phyloP scores from a whole-genome alignment of 2,888 invertebrate species.

The Eupelmus urozonus region DNA sequence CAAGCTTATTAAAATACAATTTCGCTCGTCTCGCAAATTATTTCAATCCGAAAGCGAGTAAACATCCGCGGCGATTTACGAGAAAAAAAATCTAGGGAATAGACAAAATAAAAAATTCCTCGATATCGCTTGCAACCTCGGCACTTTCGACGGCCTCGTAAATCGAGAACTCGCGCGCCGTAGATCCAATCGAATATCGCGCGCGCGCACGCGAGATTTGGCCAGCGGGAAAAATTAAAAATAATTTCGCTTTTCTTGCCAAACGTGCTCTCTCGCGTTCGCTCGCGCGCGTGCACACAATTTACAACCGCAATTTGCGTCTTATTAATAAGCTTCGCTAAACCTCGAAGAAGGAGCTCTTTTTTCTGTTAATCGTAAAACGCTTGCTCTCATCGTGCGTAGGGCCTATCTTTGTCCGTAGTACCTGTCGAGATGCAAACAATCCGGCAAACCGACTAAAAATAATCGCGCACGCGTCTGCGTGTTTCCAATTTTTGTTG shows the following conservation, averaged over 20 bases:
- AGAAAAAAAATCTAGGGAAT: not conserved
- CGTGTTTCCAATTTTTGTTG: conserved; percentile 52
- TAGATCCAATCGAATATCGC: conserved; percentile 30
- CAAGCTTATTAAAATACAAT: no score
- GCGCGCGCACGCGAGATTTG: conserved; percentile 18
- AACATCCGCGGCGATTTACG: no score
- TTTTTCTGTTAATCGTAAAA: no score
- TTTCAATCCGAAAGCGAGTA: not conserved
- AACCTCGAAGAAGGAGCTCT: no score
- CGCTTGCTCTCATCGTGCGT: no score
- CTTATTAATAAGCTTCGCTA: no score
- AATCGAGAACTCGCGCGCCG: not conserved
- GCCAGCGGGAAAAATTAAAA: conserved; percentile 54
- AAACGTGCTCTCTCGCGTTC: conserved; percentile 1
- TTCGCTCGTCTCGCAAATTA: no score
- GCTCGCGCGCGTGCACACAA: not conserved
- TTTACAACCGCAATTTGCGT: no score
- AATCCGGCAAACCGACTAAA: no score
- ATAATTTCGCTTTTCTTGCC: conserved; percentile 51
- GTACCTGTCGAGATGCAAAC: no score
- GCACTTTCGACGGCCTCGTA: conserved; percentile 11
- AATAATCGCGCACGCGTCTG: not conserved
- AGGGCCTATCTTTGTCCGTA: no score
- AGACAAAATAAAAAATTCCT: not conserved
- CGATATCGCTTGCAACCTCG: not conserved